A percentile compares a stretch with the other conserved stretches of the same genome.
Conservation (phyloP, 2,113 vertebrate genomes). For the Procavia capensis region DNA sequence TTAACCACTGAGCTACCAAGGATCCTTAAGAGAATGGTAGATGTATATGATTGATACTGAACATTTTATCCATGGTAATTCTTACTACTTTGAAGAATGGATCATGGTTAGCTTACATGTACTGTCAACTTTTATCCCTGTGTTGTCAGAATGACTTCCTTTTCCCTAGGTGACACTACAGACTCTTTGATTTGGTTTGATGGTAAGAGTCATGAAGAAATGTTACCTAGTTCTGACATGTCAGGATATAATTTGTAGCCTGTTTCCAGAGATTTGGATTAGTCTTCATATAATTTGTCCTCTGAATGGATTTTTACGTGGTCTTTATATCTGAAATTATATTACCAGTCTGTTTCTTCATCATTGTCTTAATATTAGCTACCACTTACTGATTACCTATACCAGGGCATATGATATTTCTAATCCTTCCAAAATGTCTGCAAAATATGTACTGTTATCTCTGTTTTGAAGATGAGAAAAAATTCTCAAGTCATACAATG, state of each 20-base stretch:
- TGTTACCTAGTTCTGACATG: neutral
- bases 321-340: neutral
- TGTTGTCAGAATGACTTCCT: neutral
- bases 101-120: too few relatives aligned
- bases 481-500: neutral
- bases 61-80: neutral
- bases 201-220: neutral
- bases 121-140: rapidly evolving
- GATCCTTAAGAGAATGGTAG: neutral
- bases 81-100: neutral
- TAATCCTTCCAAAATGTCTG: neutral
- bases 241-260: neutral
- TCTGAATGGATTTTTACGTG: neutral
- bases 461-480: neutral
- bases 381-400: neutral
- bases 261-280: neutral
- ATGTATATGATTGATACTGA: neutral
- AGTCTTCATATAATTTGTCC: neutral
- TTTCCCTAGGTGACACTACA: neutral
- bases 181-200: neutral
- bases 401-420: neutral
- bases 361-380: neutral
- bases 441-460: neutral
- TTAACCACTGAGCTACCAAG: neutral
- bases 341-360: neutral